These are phyloP conservation scores for Cichladusa arquata DNA, from an alignment of 2,113 vertebrate genomes.

Conservation along the genomic window DNA sequence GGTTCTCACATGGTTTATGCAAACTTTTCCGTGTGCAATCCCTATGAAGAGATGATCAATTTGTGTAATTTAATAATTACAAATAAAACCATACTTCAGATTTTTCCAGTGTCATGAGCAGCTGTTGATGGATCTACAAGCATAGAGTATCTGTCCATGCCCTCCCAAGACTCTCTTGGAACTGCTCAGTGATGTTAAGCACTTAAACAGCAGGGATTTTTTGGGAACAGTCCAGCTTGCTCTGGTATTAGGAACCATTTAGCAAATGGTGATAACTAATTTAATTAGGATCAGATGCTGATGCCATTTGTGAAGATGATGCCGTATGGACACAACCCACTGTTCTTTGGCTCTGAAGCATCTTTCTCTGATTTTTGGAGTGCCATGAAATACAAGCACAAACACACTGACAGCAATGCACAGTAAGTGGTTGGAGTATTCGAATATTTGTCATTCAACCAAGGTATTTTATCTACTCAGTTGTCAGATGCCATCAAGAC, in stretches of 20 bases:
- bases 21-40: neutral
- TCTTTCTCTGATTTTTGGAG: constrained; percentile 1
- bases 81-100: neutral
- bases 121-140: neutral
- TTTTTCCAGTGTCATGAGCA: neutral
- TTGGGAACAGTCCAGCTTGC: constrained; percentile 40
- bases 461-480: constrained; percentile 14
- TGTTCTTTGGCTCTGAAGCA: constrained; percentile 37
- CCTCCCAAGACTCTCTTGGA: constrained; percentile 42
- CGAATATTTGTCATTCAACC: neutral
- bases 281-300: constrained; percentile 60
- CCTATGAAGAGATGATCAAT: neutral
- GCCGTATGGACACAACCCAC: constrained; percentile 27
- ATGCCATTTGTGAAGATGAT: constrained; percentile 44
- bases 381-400: neutral
- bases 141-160: neutral
- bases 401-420: neutral
- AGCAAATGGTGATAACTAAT: constrained; percentile 50
- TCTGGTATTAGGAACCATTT: constrained; percentile 38
- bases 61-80: constrained; percentile 16
- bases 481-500: neutral
- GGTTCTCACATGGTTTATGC: neutral
- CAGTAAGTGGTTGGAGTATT: neutral
- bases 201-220: constrained; percentile 44
- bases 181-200: neutral